Base-by-base conservation (phyloP, 2,113 vertebrate species). In the Prinia subflava region DNA sequence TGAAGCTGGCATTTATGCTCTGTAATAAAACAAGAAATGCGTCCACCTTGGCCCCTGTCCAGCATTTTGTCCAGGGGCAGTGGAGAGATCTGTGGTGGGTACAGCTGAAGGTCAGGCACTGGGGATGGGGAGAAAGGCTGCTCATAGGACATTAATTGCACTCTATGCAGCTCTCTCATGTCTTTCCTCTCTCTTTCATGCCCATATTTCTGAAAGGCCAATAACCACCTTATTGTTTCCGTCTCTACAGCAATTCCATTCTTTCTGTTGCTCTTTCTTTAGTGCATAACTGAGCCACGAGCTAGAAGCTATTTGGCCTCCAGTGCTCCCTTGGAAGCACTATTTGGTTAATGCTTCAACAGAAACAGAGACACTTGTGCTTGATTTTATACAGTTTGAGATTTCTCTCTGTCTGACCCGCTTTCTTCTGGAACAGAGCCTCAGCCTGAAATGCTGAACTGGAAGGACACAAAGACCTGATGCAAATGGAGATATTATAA, bases 231-330 rank as follows among this genome's bases (percentile, higher is more conserved):
- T 76, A 59, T 21, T 84, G 47, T 92, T 91, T 68, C 52, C 41
- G 68, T 83, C 50, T 50, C 52, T 62, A 94, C 76, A 94, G 80
- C 78, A 71, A 75, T 79, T 87, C 57, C 78, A 75, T 93, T 94
- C 27, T 92, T 96, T 56, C 33, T 37, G 37, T 83, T 81, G 44
- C 49, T 77, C 81, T 68, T 91, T 92, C 87, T 96, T 96, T 62
- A 87, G 74, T 68, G 76, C 25, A 78, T 92, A 84, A 94, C 64
- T 83, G 63, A 95, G 67, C 30, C 13, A 74, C 25, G 68, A 95
- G 49, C 79, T 83, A 92, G 90, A 94, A 87, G 56, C 12, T 74
- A 80, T 97, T 96, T 96, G 87, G 81, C 90, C 67, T 83, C 68
- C 35, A 33, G 25, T 85, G 74, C 53, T 88, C 82, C 62, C 82